Conservation (phyloP, 2,888 invertebrate species). For the Caradrina kadenii region DNA sequence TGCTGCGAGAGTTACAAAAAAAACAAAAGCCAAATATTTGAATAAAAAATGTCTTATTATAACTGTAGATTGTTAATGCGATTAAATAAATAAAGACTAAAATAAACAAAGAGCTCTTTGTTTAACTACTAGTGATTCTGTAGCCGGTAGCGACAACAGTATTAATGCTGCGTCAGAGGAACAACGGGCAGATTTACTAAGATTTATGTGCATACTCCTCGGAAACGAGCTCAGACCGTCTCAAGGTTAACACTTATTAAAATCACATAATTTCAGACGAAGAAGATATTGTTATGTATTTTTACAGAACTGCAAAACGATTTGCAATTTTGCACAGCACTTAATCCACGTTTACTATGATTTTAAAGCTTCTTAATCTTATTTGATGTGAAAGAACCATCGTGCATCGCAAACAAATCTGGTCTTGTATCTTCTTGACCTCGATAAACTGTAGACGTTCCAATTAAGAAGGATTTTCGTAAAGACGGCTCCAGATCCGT, state of each 20-base stretch:
- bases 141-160: constrained; percentile 67
- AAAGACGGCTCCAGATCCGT: constrained; percentile 30
- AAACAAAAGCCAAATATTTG: constrained; percentile 43
- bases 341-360: background rate
- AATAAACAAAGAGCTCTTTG: constrained; percentile 63
- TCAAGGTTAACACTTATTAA: constrained; percentile 74
- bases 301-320: constrained; percentile 28
- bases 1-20: constrained; percentile 23
- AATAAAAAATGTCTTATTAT: constrained; percentile 44
- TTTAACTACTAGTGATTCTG: constrained; percentile 58
- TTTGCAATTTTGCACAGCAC: constrained; percentile 1
- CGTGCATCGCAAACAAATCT: background rate
- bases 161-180: constrained; percentile 66
- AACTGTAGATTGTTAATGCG: constrained; percentile 56
- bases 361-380: constrained; percentile 4
- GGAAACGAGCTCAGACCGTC: constrained; percentile 72
- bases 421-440: background rate
- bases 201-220: constrained; percentile 79
- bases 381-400: constrained; percentile 9
- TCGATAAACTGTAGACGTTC: background rate
- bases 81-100: constrained; percentile 56
- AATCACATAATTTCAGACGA: constrained; percentile 52
- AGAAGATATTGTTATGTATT: constrained; percentile 33
- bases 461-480: constrained; percentile 17
- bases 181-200: constrained; percentile 76